Conservation (phyloP, 35 echinoderm and acorn worm genomes). For the Ophiothrix spiculata region DNA sequence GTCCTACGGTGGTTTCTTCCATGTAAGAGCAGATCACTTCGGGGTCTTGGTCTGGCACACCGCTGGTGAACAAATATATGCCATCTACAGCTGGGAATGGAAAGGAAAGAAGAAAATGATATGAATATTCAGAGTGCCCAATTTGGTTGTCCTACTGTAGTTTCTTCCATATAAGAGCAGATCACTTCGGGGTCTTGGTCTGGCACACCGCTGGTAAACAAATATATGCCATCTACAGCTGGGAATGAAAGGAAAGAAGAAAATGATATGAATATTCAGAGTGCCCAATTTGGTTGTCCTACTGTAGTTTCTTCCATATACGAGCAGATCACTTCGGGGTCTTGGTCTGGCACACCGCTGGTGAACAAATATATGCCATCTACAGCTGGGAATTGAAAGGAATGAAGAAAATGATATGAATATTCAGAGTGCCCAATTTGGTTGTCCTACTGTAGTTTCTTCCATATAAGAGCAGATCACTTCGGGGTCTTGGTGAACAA, state of each 20-base stretch:
- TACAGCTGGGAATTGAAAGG: no score
- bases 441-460: slow-evolving; percentile 74
- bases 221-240: slow-evolving; percentile 91
- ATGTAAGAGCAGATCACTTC: slow-evolving; percentile 97
- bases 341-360: slow-evolving; percentile 94
- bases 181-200: slow-evolving; percentile 91
- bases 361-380: slow-evolving; percentile 96
- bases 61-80: slow-evolving; percentile 95
- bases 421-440: no score
- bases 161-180: slow-evolving; percentile 93
- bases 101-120: no score
- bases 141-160: slow-evolving; percentile 66
- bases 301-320: slow-evolving; percentile 87
- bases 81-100: slow-evolving; percentile 69
- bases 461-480: slow-evolving; percentile 95
- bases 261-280: no score
- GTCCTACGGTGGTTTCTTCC: slow-evolving; percentile 80
- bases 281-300: slow-evolving; percentile 63
- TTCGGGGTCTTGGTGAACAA: slow-evolving; percentile 93
- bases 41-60: slow-evolving; percentile 87
- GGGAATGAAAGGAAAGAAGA: no score
- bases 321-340: slow-evolving; percentile 89
- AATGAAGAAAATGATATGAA: no score
- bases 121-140: no score
- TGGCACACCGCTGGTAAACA: slow-evolving; percentile 97